A percentile compares a stretch with the other conserved stretches of the same genome.
Evolutionary conservation across 2,888 invertebrate genomes (phyloP).

Genomic region (Eupithecia dodoneata): DNA sequence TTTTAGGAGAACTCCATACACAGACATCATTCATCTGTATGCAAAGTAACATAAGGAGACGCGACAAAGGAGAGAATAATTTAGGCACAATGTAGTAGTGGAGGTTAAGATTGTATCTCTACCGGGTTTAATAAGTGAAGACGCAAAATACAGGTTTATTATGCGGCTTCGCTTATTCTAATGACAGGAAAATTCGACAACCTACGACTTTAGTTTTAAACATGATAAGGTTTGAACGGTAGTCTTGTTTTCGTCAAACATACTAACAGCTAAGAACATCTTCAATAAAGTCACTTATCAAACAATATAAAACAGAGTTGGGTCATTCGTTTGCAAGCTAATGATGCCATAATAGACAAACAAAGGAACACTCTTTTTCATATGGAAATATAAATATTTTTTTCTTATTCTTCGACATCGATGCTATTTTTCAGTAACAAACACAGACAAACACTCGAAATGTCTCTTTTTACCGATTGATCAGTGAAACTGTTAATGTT

Average conservation of each 20-base stretch:
- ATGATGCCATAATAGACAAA: not conserved
- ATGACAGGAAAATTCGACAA: not conserved
- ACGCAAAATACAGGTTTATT: not conserved
- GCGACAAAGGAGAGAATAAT: conserved; percentile 21
- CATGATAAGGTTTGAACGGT: not conserved
- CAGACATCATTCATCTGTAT: conserved; percentile 38
- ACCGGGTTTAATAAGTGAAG: no score
- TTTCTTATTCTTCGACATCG: not conserved
- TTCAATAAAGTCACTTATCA: not conserved
- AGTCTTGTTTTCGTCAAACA: not conserved
- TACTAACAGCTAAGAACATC: not conserved
- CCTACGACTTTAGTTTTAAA: not conserved
- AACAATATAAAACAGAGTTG: not conserved
- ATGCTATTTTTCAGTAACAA: not conserved
- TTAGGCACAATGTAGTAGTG: not conserved
- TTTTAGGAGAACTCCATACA: conserved; percentile 17
- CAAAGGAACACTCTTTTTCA: not conserved
- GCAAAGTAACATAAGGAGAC: conserved; percentile 22
- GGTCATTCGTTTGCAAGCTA: not conserved
- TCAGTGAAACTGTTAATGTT: not conserved
- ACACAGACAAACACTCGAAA: not conserved
- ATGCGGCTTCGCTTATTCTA: not conserved
- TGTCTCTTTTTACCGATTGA: not conserved
- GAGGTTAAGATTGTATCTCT: not conserved
- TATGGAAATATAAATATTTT: no score